A percentile compares a stretch with the other conserved stretches of the same genome.
phyloP scores from a whole-genome alignment of 2,888 invertebrate species.

The Therioaphis trifolii region DNA sequence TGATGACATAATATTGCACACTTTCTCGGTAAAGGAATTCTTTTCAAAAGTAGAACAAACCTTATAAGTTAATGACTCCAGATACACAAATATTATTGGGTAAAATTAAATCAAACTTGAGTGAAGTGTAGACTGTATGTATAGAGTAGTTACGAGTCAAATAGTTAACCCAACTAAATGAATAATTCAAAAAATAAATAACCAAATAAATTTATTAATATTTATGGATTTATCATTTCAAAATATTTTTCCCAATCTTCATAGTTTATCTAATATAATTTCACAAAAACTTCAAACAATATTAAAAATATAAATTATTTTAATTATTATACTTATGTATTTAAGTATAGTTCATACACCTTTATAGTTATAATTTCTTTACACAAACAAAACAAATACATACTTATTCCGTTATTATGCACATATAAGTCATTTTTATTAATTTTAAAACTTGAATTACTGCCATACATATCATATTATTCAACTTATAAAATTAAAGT shows the following conservation, averaged over 20 bases:
- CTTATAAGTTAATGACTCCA: conserved; percentile 49
- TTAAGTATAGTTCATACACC: no score
- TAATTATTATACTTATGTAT: no score
- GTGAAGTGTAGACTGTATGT: conserved; percentile 31
- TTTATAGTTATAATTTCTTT: no score
- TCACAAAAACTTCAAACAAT: not conserved
- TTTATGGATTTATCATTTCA: not conserved
- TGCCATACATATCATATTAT: not conserved
- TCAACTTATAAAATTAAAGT: conserved; percentile 6
- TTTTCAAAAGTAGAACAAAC: conserved; percentile 51
- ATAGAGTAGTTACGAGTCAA: not conserved
- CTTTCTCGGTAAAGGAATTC: conserved; percentile 34
- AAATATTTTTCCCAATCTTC: not conserved
- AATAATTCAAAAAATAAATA: conserved; percentile 43
- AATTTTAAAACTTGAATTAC: no score
- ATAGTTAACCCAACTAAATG: conserved; percentile 16
- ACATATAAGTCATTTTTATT: no score
- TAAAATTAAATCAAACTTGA: conserved; percentile 27
- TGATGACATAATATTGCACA: conserved; percentile 34
- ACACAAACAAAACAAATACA: not conserved
- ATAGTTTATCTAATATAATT: not conserved
- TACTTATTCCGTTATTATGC: not conserved
- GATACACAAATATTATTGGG: conserved; percentile 35
- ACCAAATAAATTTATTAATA: not conserved
- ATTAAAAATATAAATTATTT: not conserved